Conservation (phyloP, 1,140 invertebrate genomes). For the Condylostylus longicornis region DNA sequence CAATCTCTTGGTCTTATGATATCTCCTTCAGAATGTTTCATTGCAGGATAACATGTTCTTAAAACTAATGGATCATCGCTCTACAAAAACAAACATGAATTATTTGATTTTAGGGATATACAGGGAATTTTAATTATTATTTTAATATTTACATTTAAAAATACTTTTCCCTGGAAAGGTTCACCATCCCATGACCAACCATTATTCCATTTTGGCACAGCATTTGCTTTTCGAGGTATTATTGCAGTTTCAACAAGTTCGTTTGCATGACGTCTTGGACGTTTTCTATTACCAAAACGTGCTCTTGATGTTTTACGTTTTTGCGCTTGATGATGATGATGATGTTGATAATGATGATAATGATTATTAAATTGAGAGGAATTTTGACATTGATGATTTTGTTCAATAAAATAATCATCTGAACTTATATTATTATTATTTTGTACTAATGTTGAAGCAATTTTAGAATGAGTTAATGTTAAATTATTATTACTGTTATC, state of each 20-base stretch:
- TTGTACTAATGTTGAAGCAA: background rate
- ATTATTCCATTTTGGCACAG: slow-evolving; percentile 68
- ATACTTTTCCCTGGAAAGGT: slow-evolving; percentile 66
- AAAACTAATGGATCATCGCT: slow-evolving; percentile 60
- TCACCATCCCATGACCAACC: slow-evolving; percentile 85
- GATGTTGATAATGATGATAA: too few species aligned
- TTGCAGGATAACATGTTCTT: slow-evolving; percentile 74
- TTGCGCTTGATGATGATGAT: slow-evolving; percentile 4
- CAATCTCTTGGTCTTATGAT: slow-evolving; percentile 74
- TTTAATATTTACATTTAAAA: slow-evolving; percentile 54
- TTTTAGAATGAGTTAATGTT: slow-evolving; percentile 8
- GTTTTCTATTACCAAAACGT: slow-evolving; percentile 28
- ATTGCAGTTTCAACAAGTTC: slow-evolving; percentile 25
- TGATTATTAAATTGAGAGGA: too few species aligned
- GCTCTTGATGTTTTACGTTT: slow-evolving; percentile 23
- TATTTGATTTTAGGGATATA: background rate
- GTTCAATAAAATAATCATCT: too few species aligned
- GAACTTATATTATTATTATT: too few species aligned
- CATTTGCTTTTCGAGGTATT: slow-evolving; percentile 32
- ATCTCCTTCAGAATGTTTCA: slow-evolving; percentile 73
- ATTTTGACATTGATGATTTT: too few species aligned
- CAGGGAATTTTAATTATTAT: slow-evolving; percentile 1
- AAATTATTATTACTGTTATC: slow-evolving; percentile 8
- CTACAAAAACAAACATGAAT: slow-evolving; percentile 36
- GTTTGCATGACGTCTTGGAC: slow-evolving; percentile 19